Percentiles rank a stretch among this genome's conserved stretches.
These are phyloP conservation scores for Tanypteryx hageni DNA, from an alignment of 2,888 invertebrate species.

Conservation along the genomic window DNA sequence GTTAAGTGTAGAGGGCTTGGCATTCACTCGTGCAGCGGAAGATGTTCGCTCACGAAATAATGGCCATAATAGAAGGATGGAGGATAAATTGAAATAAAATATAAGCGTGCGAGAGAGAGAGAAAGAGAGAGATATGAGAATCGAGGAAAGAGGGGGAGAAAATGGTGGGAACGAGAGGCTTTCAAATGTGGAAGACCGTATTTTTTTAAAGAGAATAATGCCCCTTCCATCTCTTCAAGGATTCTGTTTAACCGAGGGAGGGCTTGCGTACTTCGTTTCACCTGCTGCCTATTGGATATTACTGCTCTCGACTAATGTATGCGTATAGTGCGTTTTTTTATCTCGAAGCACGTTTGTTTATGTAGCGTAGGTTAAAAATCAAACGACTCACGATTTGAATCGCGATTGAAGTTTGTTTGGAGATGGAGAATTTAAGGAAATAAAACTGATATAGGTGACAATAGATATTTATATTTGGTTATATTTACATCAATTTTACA, in stretches of 20 bases:
- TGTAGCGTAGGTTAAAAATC: neutral
- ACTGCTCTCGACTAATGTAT: neutral
- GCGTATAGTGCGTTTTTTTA: neutral
- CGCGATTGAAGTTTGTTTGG: neutral
- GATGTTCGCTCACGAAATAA: constrained; percentile 8
- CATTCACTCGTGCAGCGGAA: neutral
- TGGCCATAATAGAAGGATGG: neutral
- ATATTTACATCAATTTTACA: neutral
- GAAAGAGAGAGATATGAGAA: too few relatives aligned
- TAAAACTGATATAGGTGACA: neutral
- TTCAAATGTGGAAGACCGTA: neutral
- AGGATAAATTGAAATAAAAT: neutral
- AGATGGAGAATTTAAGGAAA: neutral
- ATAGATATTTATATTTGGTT: neutral
- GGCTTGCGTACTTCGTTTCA: neutral
- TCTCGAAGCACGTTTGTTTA: neutral
- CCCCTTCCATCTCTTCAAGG: neutral
- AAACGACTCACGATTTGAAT: neutral
- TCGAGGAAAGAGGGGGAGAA: neutral
- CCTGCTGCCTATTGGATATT: neutral
- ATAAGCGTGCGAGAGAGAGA: neutral
- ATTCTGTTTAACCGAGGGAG: neutral
- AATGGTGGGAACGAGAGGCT: neutral
- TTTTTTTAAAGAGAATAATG: neutral
- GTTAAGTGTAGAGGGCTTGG: constrained; percentile 24